phyloP scores from a whole-genome alignment of 2,888 invertebrate species.

The Dorcus parallelipipedus region DNA sequence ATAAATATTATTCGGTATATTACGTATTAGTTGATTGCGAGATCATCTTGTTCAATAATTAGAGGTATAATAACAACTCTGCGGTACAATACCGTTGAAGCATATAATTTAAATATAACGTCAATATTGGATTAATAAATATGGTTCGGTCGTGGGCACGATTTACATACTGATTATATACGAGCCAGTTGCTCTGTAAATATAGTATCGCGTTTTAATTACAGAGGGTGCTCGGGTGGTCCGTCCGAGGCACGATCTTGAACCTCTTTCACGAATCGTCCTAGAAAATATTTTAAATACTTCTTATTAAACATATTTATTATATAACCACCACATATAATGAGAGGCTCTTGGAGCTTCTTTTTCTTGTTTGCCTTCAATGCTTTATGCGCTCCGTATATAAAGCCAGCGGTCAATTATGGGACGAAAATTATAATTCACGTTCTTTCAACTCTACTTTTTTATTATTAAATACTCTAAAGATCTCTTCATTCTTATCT shows the following conservation, averaged over 20 bases:
- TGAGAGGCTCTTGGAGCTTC: too few species aligned
- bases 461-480: too few species aligned
- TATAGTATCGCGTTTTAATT: slow-evolving; percentile 46
- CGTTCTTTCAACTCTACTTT: too few species aligned
- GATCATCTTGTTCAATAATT: slow-evolving; percentile 34
- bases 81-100: slow-evolving; percentile 40
- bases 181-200: slow-evolving; percentile 19
- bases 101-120: slow-evolving; percentile 45
- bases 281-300: slow-evolving; percentile 10
- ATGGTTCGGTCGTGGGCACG: slow-evolving; percentile 45
- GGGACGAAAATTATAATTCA: too few species aligned
- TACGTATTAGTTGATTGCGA: slow-evolving; percentile 20
- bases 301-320: slow-evolving; percentile 1
- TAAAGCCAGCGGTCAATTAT: too few species aligned
- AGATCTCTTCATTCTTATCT: too few species aligned
- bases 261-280: slow-evolving; percentile 30
- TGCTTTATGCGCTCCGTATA: too few species aligned
- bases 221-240: slow-evolving; percentile 46
- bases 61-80: slow-evolving; percentile 41
- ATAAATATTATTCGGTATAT: slow-evolving; percentile 15
- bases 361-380: too few species aligned
- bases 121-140: slow-evolving; percentile 47
- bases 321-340: not conserved
- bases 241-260: slow-evolving; percentile 38
- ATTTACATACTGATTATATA: slow-evolving; percentile 49